These are phyloP conservation scores for Florisuga fusca DNA, from an alignment of 2,797 vertebrate species.

Conservation along the genomic window DNA sequence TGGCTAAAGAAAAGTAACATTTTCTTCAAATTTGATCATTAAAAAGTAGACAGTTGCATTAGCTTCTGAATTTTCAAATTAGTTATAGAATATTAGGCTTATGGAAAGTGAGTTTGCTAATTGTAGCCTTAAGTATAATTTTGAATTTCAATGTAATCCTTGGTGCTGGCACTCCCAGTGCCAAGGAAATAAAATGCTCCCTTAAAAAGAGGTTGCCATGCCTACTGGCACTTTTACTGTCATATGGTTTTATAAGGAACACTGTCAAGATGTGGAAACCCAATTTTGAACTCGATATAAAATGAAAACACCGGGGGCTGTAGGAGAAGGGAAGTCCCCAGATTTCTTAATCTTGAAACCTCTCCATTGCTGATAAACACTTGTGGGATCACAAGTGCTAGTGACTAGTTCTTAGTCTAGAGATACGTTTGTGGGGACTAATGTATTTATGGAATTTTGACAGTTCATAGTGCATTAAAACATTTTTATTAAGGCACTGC, in stretches of 20 bases:
- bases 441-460: neutral
- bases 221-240: conserved; percentile 85
- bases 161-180: conserved; percentile 82
- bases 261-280: conserved; percentile 84
- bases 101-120: conserved; percentile 78
- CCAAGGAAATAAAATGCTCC: conserved; percentile 82
- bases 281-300: conserved; percentile 50
- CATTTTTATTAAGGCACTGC: conserved; percentile 51
- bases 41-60: conserved; percentile 74
- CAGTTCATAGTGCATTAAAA: conserved; percentile 53
- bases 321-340: conserved; percentile 62
- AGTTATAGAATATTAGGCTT: conserved; percentile 73
- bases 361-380: conserved; percentile 76
- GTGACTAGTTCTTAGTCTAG: conserved; percentile 50
- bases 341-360: conserved; percentile 59
- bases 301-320: conserved; percentile 71
- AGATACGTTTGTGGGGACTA: neutral
- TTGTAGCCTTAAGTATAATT: conserved; percentile 84
- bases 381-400: conserved; percentile 77
- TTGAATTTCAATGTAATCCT: conserved; percentile 84
- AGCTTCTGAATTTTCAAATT: conserved; percentile 76
- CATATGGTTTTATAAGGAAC: conserved; percentile 83
- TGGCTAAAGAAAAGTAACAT: conserved; percentile 76
- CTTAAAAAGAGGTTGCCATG: conserved; percentile 84
- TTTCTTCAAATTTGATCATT: conserved; percentile 68